Conservation (phyloP, 1,140 invertebrate genomes). For the Babylonia areolata region DNA sequence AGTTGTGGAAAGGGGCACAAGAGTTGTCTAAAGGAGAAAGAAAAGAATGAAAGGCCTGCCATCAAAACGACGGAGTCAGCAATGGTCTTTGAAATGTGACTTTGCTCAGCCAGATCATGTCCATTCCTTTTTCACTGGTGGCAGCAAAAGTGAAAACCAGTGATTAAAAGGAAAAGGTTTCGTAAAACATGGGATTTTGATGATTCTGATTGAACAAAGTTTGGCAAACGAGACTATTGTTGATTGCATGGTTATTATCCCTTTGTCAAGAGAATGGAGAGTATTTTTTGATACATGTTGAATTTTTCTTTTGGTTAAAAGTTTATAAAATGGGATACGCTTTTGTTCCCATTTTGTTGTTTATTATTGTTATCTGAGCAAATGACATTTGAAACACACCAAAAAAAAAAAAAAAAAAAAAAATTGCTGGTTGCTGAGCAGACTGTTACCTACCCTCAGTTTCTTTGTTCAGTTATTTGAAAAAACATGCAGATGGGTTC, state of each 20-base stretch:
- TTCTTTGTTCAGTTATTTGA: background rate
- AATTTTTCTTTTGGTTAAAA: conserved; percentile 31
- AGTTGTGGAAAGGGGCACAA: too few relatives aligned
- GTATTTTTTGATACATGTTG: conserved; percentile 53
- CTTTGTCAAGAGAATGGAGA: conserved; percentile 36
- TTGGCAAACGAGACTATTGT: background rate
- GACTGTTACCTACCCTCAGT: conserved; percentile 7
- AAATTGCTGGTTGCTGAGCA: conserved; percentile 5
- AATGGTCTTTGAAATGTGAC: background rate
- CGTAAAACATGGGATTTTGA: background rate
- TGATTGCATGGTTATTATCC: background rate
- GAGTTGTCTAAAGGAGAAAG: background rate
- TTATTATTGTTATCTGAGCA: conserved; percentile 23
- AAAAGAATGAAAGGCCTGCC: background rate
- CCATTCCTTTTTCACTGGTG: too few relatives aligned
- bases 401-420: conserved; percentile 20
- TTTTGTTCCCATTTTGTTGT: conserved; percentile 41
- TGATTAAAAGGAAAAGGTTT: background rate
- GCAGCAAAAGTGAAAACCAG: background rate
- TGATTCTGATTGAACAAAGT: background rate
- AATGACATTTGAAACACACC: background rate
- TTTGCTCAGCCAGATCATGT: background rate
- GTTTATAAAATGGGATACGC: conserved; percentile 41
- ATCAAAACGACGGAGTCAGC: background rate
- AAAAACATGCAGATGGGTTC: background rate